These are phyloP conservation scores for Odiellus spinosus DNA, from an alignment of 2,888 invertebrate species.

Conservation along the genomic window DNA sequence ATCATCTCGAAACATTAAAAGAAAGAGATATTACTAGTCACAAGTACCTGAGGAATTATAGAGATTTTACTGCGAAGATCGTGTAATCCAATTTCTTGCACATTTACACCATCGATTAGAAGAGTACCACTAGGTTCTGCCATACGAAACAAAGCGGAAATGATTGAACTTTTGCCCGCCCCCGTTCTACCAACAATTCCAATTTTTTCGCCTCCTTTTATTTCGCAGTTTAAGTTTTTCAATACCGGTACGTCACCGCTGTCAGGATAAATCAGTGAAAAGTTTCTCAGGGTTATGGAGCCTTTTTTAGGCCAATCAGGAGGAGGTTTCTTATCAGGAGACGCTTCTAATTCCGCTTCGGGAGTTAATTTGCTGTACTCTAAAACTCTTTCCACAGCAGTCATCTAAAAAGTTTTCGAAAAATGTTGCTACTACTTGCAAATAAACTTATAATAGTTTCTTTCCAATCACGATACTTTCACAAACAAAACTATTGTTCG, in stretches of 20 bases:
- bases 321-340: constrained; percentile 26
- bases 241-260: constrained; percentile 50
- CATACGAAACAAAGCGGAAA: constrained; percentile 35
- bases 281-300: constrained; percentile 25
- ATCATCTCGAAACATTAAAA: too few species aligned
- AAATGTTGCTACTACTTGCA: too few species aligned
- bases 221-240: constrained; percentile 33
- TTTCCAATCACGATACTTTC: background rate
- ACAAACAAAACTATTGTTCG: background rate
- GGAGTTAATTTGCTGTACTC: constrained; percentile 58
- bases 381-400: constrained; percentile 58
- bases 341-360: constrained; percentile 47
- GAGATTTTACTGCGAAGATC: constrained; percentile 64
- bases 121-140: constrained; percentile 31
- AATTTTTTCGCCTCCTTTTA: constrained; percentile 36
- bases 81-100: constrained; percentile 35
- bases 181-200: constrained; percentile 72
- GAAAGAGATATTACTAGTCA: background rate
- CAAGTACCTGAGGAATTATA: constrained; percentile 60
- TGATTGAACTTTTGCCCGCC: constrained; percentile 42
- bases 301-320: constrained; percentile 30
- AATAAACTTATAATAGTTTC: too few species aligned
- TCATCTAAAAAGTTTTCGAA: constrained; percentile 19
- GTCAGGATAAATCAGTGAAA: constrained; percentile 45
- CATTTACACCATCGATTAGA: constrained; percentile 33